A percentile compares a stretch with the other conserved stretches of the same genome.
These are phyloP conservation scores for Macaca mulatta DNA, from an alignment of 2,113 vertebrate species.

Conservation along the genomic window DNA sequence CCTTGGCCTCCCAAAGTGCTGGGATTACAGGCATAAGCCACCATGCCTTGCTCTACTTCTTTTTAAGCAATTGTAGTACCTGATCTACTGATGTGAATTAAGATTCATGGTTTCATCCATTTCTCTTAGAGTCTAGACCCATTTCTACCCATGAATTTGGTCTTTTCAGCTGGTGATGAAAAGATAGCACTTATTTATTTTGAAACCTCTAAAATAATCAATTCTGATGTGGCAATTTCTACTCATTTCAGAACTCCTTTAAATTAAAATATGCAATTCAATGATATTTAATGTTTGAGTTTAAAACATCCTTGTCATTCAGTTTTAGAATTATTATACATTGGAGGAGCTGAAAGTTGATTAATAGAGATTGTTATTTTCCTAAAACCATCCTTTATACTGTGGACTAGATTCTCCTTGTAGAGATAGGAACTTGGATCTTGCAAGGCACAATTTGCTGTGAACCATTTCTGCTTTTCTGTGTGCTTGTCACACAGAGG, in stretches of 20 bases:
- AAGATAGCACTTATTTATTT: neutral
- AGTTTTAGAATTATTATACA: neutral
- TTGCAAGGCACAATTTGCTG: neutral
- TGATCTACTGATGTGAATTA: neutral
- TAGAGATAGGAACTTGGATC: neutral
- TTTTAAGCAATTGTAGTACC: neutral
- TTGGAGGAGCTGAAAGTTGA: neutral
- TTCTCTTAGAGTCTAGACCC: neutral
- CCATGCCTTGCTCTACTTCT: neutral
- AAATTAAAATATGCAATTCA: neutral
- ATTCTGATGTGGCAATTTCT: neutral
- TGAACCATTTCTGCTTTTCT: conserved; percentile 20
- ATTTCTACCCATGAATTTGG: neutral
- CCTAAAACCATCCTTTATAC: neutral
- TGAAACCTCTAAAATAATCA: conserved; percentile 17
- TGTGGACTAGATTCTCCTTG: neutral
- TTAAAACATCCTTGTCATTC: neutral
- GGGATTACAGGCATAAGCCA: too few species aligned
- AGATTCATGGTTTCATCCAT: neutral
- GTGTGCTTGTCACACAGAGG: neutral
- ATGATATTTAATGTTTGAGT: neutral
- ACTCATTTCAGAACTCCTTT: neutral
- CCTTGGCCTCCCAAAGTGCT: too few species aligned
- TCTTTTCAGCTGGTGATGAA: neutral
- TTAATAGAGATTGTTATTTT: neutral